Evolutionary conservation across 2,113 vertebrate species (phyloP), one percentile per base, ranked within the genome.

Genomic region (Clarias magur): DNA sequence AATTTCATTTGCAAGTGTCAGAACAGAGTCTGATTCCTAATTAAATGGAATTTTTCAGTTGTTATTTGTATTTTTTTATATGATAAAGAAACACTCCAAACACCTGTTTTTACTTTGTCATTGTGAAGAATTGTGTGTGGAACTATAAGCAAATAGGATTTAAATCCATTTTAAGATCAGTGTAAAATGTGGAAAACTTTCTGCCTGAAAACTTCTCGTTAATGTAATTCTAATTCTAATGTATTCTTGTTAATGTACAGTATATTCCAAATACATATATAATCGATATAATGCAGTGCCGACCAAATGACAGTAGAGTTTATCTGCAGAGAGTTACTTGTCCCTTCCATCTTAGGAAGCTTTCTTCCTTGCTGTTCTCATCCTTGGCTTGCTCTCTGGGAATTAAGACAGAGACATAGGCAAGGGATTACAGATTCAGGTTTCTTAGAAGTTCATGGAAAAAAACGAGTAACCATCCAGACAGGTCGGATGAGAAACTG

Each of bases 341-440:
- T 73, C 38, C 21, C 70, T 75, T 75, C 38, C 38, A 42, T 48
- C 38, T 21, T 38, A 38, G 30, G 21, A 3, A 75, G 38, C 34
- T 75, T 76, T 53, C 48, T 25, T 53, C 13, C 48, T 54, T 76
- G 21, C 48, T 76, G 73, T 11, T 25, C 42, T 76, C 11, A 76
- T 76, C 25, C 48, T 56, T 78, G 75, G 13, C 53, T 54, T n/a
- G 7, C 53, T 56, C 23, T 57, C 76, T 57, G n/a, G 12, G 76
- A 57, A 16, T 30, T 79, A 57, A 19, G n/a, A 79, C 0, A 42
- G 6, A 56, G n/a, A 79, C n/a, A 56, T 10, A 27, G 16, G n/a
- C 48, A 79, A 79, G 25, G n/a, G 76, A 79, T 79, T 57, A 79
- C n/a, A 79, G 53, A 30, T n/a, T 30, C 76, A 17, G 53, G n/a